A percentile compares a stretch with the other conserved stretches of the same genome.
phyloP scores from a whole-genome alignment of 1,140 invertebrate species.

The Diplogasteroides magnus region DNA sequence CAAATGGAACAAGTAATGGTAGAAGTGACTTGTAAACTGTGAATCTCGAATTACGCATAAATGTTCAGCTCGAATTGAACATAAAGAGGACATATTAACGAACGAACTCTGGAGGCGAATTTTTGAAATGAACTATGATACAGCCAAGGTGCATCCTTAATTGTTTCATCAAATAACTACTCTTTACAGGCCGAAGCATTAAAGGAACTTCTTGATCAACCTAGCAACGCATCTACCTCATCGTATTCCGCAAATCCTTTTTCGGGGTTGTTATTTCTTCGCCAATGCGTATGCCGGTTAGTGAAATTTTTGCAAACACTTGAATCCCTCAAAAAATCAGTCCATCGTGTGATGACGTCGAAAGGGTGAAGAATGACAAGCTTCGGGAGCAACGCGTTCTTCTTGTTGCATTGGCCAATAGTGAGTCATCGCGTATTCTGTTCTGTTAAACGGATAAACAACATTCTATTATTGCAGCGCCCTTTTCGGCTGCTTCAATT shows the following conservation, averaged over 20 bases:
- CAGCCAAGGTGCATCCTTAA: not conserved
- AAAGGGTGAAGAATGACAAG: conserved; percentile 1
- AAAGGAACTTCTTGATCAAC: not conserved
- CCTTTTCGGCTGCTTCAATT: conserved; percentile 10
- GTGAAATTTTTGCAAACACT: not conserved
- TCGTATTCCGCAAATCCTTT: not conserved
- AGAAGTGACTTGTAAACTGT: not conserved
- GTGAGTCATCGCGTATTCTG: not conserved
- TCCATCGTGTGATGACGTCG: not conserved
- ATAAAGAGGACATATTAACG: not conserved
- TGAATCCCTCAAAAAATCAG: not conserved
- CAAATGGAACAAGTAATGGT: not conserved
- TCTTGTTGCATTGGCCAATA: conserved; percentile 6
- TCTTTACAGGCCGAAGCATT: not conserved
- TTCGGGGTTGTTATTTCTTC: not conserved
- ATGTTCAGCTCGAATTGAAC: not conserved
- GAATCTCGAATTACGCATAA: not conserved
- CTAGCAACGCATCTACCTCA: not conserved
- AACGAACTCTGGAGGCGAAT: not conserved
- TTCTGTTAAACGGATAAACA: too few species aligned
- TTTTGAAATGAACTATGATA: not conserved
- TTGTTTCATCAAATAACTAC: not conserved
- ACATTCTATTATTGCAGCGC: conserved; percentile 9
- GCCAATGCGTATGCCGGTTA: not conserved
- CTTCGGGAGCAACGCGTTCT: conserved; percentile 1